A percentile compares a stretch with the other conserved stretches of the same genome.
These are phyloP conservation scores for Catotricha subobsoleta DNA, from an alignment of 2,888 invertebrate genomes.

Conservation along the genomic window DNA sequence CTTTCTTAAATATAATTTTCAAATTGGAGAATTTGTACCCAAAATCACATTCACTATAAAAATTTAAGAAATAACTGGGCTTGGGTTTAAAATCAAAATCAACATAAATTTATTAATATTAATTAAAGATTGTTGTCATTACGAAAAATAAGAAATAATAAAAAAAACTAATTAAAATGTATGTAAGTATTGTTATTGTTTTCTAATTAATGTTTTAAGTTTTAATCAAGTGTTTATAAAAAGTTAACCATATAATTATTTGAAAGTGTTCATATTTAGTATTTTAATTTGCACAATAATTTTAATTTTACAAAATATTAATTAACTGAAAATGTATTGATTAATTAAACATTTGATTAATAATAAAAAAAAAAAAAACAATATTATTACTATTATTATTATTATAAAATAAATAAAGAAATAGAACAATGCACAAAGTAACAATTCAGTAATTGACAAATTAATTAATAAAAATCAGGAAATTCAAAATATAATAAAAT, in stretches of 20 bases:
- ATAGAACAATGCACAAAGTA: background rate
- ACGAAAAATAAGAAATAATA: too few species aligned
- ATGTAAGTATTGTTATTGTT: background rate
- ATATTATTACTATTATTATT: too few species aligned
- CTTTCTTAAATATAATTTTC: too few species aligned
- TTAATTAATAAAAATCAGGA: background rate
- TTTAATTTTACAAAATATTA: background rate
- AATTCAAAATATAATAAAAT: background rate
- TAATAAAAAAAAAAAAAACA: too few species aligned
- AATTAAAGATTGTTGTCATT: too few species aligned
- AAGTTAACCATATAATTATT: background rate
- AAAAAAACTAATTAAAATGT: too few species aligned
- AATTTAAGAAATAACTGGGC: too few species aligned
- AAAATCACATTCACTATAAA: too few species aligned
- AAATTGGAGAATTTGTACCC: too few species aligned
- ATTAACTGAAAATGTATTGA: background rate
- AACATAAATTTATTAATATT: too few species aligned
- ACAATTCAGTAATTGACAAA: background rate
- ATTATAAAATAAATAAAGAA: background rate
- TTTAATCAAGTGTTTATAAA: background rate
- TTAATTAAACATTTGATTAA: too few species aligned
- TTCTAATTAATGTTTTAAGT: background rate
- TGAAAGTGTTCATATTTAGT: background rate
- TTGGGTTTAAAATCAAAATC: too few species aligned
- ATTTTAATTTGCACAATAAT: background rate